Evolutionary conservation across 2,888 invertebrate genomes (phyloP), one percentile per base, ranked within the genome.

Genomic region (Mythimna loreyi): DNA sequence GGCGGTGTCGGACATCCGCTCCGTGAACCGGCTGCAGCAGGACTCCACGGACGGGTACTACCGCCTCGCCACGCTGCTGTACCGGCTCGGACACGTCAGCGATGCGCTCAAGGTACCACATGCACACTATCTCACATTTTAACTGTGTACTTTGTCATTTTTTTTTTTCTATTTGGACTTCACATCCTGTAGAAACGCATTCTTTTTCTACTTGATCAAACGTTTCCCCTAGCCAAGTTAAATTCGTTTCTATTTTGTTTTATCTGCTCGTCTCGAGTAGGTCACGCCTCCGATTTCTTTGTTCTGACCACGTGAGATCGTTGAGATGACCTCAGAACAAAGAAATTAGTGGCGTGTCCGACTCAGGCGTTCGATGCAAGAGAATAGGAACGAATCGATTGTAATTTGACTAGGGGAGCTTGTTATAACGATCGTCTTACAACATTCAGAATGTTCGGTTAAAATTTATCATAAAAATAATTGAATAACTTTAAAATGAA

Each of bases 1-100:
- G 50, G 99, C 99, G 21, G 98, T 99, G 78, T 97, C 98, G 28
- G 99, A 99, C 93, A 97, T 99, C 86, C 96, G 98, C 52, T 97
- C 98, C 0, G 98, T 99, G 50, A 99, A 99, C 69, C 98, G 99
- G 85, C 96, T 99, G 71, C 97, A 98, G 72, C 97, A 98, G 81
- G 99, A 99, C 94, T 99, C 99, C 89, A 99, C 99, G 0, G 97
- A 97, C 68, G 99, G 99, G 0, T 98, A 97, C 92, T 97, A 97
- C 85, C 97, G 98, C 79, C 96, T 99, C n/a, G 97, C 99, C 57
- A 96, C 96, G 66, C 94, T 99, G 73, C 97, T 99, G 63, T 99
- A 99, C 94, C 97, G 97, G 82, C 96, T 99, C 66, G 99, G 99
- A 4, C 98, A 99, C 85, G 98, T 99, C 57, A 97, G 98, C 25